phyloP scores from a whole-genome alignment of 2,113 vertebrate genomes.

The Hepsetus odoe region DNA sequence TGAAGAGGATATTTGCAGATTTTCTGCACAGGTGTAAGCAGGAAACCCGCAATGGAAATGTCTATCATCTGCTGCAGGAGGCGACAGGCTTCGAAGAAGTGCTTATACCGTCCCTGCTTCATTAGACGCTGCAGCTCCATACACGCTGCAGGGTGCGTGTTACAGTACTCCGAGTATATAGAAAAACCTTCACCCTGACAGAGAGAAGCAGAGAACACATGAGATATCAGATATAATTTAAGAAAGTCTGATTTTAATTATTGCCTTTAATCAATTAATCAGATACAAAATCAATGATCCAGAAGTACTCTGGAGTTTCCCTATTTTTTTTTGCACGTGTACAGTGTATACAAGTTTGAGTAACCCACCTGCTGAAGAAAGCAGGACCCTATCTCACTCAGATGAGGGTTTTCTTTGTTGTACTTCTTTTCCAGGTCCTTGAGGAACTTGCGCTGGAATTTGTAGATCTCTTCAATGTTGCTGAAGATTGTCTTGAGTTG shows the following conservation, averaged over 20 bases:
- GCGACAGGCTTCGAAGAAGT: slow-evolving; percentile 97
- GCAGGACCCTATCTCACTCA: slow-evolving; percentile 94
- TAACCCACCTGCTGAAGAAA: slow-evolving; percentile 89
- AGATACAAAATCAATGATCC: no score
- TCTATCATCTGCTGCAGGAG: slow-evolving; percentile 98
- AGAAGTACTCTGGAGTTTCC: no score
- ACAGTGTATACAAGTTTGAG: no score
- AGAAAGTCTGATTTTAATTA: no score
- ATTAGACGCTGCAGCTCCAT: slow-evolving; percentile 87
- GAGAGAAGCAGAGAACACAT: slow-evolving; percentile 59
- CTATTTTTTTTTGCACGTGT: no score
- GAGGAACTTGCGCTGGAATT: slow-evolving; percentile 93
- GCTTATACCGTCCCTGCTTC: slow-evolving; percentile 90
- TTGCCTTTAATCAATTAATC: no score
- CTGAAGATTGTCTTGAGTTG: slow-evolving; percentile 95
- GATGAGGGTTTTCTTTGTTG: slow-evolving; percentile 91
- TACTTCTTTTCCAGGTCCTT: slow-evolving; percentile 94
- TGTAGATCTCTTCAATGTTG: slow-evolving; percentile 99
- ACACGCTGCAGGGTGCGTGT: slow-evolving; percentile 91
- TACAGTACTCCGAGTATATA: slow-evolving; percentile 97
- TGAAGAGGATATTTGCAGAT: slow-evolving; percentile 98
- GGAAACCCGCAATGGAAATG: slow-evolving; percentile 93
- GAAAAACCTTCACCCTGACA: slow-evolving; percentile 91
- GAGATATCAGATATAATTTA: background rate
- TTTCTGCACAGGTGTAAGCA: slow-evolving; percentile 96